Percentiles rank a stretch among this genome's conserved stretches.
phyloP scores from a whole-genome alignment of 2,888 invertebrate genomes.

The Lasioglossum malachurum region DNA sequence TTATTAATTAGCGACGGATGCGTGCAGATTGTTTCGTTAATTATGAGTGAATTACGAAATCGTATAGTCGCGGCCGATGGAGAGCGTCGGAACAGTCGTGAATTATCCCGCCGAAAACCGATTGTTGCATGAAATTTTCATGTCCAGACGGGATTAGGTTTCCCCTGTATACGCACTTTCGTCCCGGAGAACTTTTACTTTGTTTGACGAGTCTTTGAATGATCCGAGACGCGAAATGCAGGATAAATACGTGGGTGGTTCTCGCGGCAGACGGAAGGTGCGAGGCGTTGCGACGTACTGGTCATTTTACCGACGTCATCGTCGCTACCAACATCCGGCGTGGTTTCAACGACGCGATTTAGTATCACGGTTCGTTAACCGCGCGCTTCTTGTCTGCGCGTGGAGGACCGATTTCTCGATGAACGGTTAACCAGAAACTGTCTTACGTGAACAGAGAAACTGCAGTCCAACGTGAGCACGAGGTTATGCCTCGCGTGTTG shows the following conservation, averaged over 20 bases:
- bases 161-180: neutral
- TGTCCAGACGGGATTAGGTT: neutral
- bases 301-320: constrained; percentile 56
- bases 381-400: constrained; percentile 14
- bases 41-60: constrained; percentile 5
- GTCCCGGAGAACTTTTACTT: constrained; percentile 20
- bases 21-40: constrained; percentile 18
- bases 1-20: constrained; percentile 21
- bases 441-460: constrained; percentile 42
- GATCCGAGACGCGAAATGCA: neutral
- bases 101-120: neutral
- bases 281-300: constrained; percentile 40
- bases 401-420: constrained; percentile 42
- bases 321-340: constrained; percentile 52
- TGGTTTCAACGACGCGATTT: constrained; percentile 62
- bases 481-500: constrained; percentile 23
- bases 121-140: neutral
- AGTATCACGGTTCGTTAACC: constrained; percentile 58
- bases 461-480: constrained; percentile 9
- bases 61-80: neutral
- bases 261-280: constrained; percentile 8
- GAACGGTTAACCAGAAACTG: constrained; percentile 38
- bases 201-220: neutral
- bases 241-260: constrained; percentile 21
- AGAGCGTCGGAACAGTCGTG: neutral